Base-by-base conservation (phyloP, 2,888 invertebrate species). In the Ischnura elegans region DNA sequence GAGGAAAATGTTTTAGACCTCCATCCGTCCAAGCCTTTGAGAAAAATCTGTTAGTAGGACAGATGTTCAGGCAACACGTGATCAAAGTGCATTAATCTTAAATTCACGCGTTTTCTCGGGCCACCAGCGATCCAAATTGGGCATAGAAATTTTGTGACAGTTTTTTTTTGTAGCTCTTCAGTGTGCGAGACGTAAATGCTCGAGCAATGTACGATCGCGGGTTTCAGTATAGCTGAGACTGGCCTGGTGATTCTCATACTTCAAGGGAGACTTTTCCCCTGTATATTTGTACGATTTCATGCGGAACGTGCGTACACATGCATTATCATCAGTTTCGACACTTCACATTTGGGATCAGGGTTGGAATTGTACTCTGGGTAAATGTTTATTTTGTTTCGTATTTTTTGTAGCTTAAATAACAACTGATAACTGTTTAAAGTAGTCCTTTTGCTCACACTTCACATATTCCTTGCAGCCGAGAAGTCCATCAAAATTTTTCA, bases 231-330 rank as follows among this genome's bases (percentile, higher is more conserved):
- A 76, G 76, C 16, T 76, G 76, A 76, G 36, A 29, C 29, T 36
- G 76, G 76, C 76, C 76, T 36, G 36, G 76, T 36, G 61, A 36
- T 36, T 76, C 76, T 76, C 25, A 16, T 36, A 36, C 16, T 29
- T 76, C n/a, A 19, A 55, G 61, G 90, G 43, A 43, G 61, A n/a
- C 42, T 43, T n/a, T 42, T 87, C 43, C 90, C 90, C 66, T 13
- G 42, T 43, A 90, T 36, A 90, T 90, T 90, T 90, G 90, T 90
- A 90, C 90, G 90, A 66, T 29, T 90, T 42, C 90, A 90, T 87
- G 43, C 43, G 43, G 66, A 90, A 90, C 90, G 42, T 76, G 76
- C 76, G 76, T 13, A 13, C 76, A 76, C 76, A 90, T 90, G n/a
- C 36, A 47, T 42, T 66, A 42, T 36, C 90, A 55, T 90, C 43